Percentiles rank a stretch among this genome's conserved stretches.
These are phyloP conservation scores for Caenorhabditis tropicalis DNA, from an alignment of 1,140 invertebrate genomes.

Conservation along the genomic window DNA sequence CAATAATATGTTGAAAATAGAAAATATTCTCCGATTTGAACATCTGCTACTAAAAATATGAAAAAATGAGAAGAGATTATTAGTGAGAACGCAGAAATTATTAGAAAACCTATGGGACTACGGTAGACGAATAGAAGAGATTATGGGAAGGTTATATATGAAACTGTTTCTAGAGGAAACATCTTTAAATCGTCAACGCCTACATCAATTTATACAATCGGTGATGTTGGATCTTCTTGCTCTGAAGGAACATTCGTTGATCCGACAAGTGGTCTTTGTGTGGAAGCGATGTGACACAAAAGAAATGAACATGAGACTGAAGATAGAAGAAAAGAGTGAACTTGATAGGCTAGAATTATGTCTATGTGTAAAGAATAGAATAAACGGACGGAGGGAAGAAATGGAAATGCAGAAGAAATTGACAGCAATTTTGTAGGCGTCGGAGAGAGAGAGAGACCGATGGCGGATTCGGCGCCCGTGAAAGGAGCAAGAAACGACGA, in stretches of 20 bases:
- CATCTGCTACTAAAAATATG: neutral
- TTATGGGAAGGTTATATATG: too few species aligned
- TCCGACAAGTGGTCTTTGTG: slow-evolving; percentile 24
- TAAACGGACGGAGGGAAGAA: neutral
- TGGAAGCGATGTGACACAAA: neutral
- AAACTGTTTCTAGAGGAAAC: neutral
- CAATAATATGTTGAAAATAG: neutral
- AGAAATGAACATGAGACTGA: neutral
- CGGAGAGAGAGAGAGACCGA: neutral
- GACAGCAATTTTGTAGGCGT: slow-evolving; percentile 36
- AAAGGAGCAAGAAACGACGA: neutral
- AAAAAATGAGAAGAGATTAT: neutral
- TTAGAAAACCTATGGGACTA: too few species aligned
- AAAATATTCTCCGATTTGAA: neutral
- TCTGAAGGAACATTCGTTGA: slow-evolving; percentile 26
- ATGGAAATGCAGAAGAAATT: slow-evolving; percentile 10
- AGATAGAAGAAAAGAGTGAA: neutral
- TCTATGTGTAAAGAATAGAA: neutral
- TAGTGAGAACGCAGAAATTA: neutral
- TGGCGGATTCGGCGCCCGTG: neutral
- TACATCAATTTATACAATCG: neutral
- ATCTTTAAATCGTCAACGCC: neutral
- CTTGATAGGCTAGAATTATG: slow-evolving; percentile 35
- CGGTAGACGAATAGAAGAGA: too few species aligned
- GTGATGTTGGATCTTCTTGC: slow-evolving; percentile 1